Percentiles rank a stretch among this genome's conserved stretches.
phyloP scores from a whole-genome alignment of 2,797 vertebrate genomes.

The Benthosema pterotum region DNA sequence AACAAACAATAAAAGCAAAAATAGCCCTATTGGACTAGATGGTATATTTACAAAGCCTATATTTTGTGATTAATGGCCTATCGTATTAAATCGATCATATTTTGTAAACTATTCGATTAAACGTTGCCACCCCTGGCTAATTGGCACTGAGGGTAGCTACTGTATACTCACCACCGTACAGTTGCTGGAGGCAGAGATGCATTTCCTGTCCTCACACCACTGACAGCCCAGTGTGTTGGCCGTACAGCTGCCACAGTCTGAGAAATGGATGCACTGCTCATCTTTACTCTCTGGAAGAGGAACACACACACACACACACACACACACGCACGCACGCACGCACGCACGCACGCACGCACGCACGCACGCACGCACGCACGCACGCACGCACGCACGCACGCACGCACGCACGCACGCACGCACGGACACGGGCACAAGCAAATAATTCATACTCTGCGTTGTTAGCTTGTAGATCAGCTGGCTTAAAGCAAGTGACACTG shows the following conservation, averaged over 20 bases:
- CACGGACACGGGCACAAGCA: no score
- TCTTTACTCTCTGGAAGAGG: conserved; percentile 81
- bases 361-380: no score
- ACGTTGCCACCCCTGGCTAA: conserved; percentile 24
- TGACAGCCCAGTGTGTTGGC: conserved; percentile 93
- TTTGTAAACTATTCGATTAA: no score
- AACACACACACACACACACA: not conserved
- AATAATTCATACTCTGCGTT: no score
- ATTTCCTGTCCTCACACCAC: conserved; percentile 96
- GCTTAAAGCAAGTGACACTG: no score
- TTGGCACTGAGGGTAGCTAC: not conserved
- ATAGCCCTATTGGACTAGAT: not conserved
- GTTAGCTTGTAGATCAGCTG: no score
- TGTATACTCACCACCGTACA: conserved; percentile 92
- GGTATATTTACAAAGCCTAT: no score
- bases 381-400: not conserved
- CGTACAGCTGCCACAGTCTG: conserved; percentile 92
- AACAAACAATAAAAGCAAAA: no score
- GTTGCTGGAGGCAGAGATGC: conserved; percentile 89
- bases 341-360: not conserved
- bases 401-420: not conserved
- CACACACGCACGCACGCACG: not conserved
- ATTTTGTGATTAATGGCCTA: no score
- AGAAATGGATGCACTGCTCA: conserved; percentile 89
- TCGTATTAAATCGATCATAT: no score